Percentiles rank a stretch among this genome's conserved stretches.
Evolutionary conservation across 2,888 invertebrate species (phyloP).

Genomic region (Noctua fimbriata): DNA sequence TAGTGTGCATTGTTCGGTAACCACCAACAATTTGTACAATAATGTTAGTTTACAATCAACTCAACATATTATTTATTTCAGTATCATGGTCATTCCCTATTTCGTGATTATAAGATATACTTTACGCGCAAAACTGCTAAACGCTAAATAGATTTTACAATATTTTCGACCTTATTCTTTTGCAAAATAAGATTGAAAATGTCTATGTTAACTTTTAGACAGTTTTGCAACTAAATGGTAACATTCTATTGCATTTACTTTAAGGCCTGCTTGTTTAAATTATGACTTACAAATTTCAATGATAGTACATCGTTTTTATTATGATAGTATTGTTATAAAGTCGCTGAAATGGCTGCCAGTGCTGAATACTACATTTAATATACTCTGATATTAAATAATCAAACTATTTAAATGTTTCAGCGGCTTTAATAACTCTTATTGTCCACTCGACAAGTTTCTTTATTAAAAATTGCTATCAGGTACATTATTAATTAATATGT

Average conservation of each 20-base stretch:
- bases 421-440: conserved; percentile 40
- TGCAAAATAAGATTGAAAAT: conserved; percentile 62
- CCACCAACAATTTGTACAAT: conserved; percentile 60
- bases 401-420: conserved; percentile 48
- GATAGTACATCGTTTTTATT: conserved; percentile 38
- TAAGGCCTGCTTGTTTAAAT: conserved; percentile 67
- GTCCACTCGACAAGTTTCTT: conserved; percentile 56
- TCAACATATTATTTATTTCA: conserved; percentile 41
- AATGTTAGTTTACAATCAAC: conserved; percentile 34
- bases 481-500: conserved; percentile 52
- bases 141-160: conserved; percentile 22
- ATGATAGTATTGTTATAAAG: conserved; percentile 39
- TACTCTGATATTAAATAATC: conserved; percentile 44
- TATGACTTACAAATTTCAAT: conserved; percentile 59
- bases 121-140: conserved; percentile 59
- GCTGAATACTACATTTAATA: conserved; percentile 14
- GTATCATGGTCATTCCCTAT: conserved; percentile 55
- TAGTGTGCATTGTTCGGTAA: conserved; percentile 57
- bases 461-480: conserved; percentile 58
- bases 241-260: conserved; percentile 64
- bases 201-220: conserved; percentile 33
- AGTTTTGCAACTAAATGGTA: conserved; percentile 65
- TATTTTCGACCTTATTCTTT: conserved; percentile 58
- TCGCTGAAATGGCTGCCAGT: conserved; percentile 45
- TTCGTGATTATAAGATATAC: conserved; percentile 44